A percentile compares a stretch with the other conserved stretches of the same genome.
phyloP scores from a whole-genome alignment of 1,140 invertebrate genomes.

The Trichomalopsis sarcophagae region DNA sequence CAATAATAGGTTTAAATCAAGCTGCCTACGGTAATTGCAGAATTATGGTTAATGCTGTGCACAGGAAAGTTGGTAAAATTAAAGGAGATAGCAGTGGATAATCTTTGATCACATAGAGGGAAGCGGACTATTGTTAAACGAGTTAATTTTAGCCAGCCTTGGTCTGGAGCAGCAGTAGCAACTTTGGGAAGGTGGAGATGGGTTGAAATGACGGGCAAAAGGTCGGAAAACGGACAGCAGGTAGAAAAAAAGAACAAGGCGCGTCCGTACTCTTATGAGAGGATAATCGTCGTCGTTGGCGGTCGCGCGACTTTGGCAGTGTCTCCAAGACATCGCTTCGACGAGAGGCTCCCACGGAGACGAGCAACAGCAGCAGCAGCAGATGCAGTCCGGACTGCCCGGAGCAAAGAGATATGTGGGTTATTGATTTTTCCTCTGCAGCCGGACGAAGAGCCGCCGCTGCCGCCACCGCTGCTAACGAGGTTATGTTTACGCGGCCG shows the following conservation, averaged over 20 bases:
- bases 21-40: not conserved
- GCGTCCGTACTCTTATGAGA: slow-evolving; percentile 40
- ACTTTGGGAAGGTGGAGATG: not conserved
- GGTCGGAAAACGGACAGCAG: not conserved
- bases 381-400: not conserved
- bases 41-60: not conserved
- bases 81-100: not conserved
- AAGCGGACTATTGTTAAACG: not conserved
- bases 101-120: not conserved
- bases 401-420: slow-evolving; percentile 53
- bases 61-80: not conserved
- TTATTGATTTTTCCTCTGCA: slow-evolving; percentile 70
- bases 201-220: not conserved
- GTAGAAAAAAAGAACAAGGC: slow-evolving; percentile 30
- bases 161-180: not conserved
- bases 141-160: not conserved
- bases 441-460: slow-evolving; percentile 15
- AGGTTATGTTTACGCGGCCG: slow-evolving; percentile 71
- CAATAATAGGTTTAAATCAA: not conserved
- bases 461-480: slow-evolving; percentile 45
- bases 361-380: slow-evolving; percentile 9
- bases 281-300: slow-evolving; percentile 46
- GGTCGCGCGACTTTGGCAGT: slow-evolving; percentile 40
- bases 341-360: slow-evolving; percentile 14
- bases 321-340: slow-evolving; percentile 51